Percentiles rank a stretch among this genome's conserved stretches.
phyloP scores from a whole-genome alignment of 2,797 vertebrate species.

The Channa striata region DNA sequence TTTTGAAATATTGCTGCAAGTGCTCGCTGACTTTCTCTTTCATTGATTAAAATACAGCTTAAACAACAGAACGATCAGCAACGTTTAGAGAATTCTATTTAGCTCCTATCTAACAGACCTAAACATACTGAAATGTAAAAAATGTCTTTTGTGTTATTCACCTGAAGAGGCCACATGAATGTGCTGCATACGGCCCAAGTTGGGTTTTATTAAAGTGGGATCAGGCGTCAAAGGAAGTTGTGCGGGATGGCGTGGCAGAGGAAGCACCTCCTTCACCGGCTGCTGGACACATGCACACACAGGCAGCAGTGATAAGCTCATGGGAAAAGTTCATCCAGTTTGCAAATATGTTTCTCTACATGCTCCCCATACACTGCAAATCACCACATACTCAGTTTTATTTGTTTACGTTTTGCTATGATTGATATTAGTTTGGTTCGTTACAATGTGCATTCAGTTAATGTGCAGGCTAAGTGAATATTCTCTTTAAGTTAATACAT shows the following conservation, averaged over 20 bases:
- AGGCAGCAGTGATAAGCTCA: slow-evolving; percentile 41
- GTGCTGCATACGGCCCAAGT: slow-evolving; percentile 75
- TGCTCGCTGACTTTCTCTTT: neutral
- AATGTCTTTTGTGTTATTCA: slow-evolving; percentile 34
- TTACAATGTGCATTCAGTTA: no score
- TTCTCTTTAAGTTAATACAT: neutral
- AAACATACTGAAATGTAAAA: neutral
- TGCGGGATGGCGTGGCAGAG: slow-evolving; percentile 73
- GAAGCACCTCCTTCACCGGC: slow-evolving; percentile 84
- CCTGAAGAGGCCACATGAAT: slow-evolving; percentile 83
- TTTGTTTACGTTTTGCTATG: no score
- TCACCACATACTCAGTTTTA: no score
- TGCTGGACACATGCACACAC: slow-evolving; percentile 73
- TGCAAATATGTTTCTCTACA: neutral
- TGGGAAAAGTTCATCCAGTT: slow-evolving; percentile 8
- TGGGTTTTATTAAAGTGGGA: slow-evolving; percentile 44
- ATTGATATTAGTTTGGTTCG: no score
- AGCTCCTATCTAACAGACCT: no score
- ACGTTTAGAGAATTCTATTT: no score
- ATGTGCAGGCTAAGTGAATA: neutral
- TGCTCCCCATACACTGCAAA: neutral
- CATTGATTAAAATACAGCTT: no score
- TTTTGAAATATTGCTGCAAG: neutral
- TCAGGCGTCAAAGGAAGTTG: slow-evolving; percentile 43
- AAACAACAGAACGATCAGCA: no score